Conservation (phyloP, 2,113 vertebrate genomes). For the Pangasianodon gigas region DNA sequence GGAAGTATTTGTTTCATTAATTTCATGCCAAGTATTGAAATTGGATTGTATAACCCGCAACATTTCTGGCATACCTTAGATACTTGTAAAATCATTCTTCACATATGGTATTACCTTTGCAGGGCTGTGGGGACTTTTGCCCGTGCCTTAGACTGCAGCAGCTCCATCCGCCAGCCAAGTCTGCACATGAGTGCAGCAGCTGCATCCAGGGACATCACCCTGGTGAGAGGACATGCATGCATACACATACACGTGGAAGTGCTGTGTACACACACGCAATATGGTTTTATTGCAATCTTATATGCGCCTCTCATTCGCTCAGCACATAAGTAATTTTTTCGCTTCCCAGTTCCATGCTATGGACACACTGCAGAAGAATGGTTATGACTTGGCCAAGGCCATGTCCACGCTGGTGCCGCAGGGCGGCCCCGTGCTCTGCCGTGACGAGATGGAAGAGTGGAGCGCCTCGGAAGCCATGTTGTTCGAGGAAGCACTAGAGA, state of each 20-base stretch:
- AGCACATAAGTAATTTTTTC: neutral
- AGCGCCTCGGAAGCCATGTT: slow-evolving; percentile 92
- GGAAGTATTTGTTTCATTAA: neutral
- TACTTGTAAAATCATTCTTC: neutral
- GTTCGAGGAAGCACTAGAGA: slow-evolving; percentile 91
- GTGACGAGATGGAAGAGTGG: slow-evolving; percentile 96
- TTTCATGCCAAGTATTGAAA: neutral
- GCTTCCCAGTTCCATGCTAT: slow-evolving; percentile 86
- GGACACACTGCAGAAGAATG: slow-evolving; percentile 89
- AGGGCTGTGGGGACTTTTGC: slow-evolving; percentile 94
- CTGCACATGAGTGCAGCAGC: slow-evolving; percentile 94
- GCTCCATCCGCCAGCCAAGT: slow-evolving; percentile 93
- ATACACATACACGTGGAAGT: neutral
- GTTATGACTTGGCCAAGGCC: slow-evolving; percentile 87
- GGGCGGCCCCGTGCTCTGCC: slow-evolving; percentile 87
- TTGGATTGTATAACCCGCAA: too few relatives aligned
- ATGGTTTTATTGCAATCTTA: neutral
- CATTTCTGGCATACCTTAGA: neutral
- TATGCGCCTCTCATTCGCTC: neutral
- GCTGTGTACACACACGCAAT: neutral
- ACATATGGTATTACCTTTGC: slow-evolving; percentile 39
- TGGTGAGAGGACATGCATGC: slow-evolving; percentile 74
- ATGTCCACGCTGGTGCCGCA: slow-evolving; percentile 93
- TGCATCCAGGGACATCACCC: slow-evolving; percentile 90
- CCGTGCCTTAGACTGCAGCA: slow-evolving; percentile 91